Percentiles rank a stretch among this genome's conserved stretches.
Evolutionary conservation across 1,140 invertebrate genomes (phyloP).

Genomic region (Euwallacea similis): DNA sequence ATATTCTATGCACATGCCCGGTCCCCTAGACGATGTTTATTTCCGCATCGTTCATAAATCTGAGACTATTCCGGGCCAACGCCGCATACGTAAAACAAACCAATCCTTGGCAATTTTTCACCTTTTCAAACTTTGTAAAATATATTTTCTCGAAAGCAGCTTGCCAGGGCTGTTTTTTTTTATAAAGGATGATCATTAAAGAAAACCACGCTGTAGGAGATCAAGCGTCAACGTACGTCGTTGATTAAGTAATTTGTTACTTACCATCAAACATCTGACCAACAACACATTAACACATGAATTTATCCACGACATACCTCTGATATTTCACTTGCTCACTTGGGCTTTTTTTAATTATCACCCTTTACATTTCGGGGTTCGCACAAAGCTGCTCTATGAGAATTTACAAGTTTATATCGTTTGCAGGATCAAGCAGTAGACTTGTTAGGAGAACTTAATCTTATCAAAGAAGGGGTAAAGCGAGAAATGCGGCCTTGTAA

Average conservation of each 20-base stretch:
- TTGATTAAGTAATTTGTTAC: too few relatives aligned
- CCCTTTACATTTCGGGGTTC: too few relatives aligned
- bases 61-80: background rate
- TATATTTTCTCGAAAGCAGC: constrained; percentile 8
- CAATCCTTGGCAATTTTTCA: constrained; percentile 13
- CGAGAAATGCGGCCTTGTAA: background rate
- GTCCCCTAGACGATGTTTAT: too few relatives aligned
- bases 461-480: background rate
- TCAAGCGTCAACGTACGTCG: too few relatives aligned
- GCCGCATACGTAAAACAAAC: constrained; percentile 11
- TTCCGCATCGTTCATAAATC: too few relatives aligned
- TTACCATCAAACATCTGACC: too few relatives aligned
- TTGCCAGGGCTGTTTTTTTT: constrained; percentile 4
- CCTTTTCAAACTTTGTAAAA: constrained; percentile 14
- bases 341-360: too few relatives aligned
- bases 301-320: too few relatives aligned
- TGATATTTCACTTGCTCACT: too few relatives aligned
- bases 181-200: background rate
- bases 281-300: too few relatives aligned
- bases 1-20: background rate
- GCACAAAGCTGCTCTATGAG: background rate
- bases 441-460: constrained; percentile 13
- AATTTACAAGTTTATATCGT: constrained; percentile 17
- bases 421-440: constrained; percentile 9
- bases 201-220: too few relatives aligned